Conservation (phyloP, 2,797 vertebrate genomes). For the Acrocephalus scirpaceus region DNA sequence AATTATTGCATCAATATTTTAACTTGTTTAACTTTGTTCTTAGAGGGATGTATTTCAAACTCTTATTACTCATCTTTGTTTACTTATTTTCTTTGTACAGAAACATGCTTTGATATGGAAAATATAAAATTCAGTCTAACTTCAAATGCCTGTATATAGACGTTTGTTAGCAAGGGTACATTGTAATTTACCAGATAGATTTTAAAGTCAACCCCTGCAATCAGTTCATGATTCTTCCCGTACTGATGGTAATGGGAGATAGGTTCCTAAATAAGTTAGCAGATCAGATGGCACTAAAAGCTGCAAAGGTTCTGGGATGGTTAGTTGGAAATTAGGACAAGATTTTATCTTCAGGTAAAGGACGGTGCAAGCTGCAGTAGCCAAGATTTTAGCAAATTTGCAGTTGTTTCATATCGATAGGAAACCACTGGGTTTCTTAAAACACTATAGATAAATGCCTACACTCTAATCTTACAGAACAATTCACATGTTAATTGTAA, state of each 20-base stretch:
- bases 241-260: background rate
- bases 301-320: background rate
- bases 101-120: constrained; percentile 6
- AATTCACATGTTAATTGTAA: fast-evolving
- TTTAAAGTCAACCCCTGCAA: background rate
- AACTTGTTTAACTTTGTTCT: background rate
- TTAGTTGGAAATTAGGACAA: background rate
- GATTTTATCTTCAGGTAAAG: background rate
- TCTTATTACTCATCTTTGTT: background rate
- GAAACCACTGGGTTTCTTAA: background rate
- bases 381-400: background rate
- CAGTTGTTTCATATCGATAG: background rate
- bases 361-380: background rate
- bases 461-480: background rate
- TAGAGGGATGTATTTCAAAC: background rate
- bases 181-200: background rate
- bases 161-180: background rate
- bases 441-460: background rate
- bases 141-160: background rate
- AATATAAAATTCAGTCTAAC: background rate
- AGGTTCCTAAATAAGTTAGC: background rate
- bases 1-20: background rate
- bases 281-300: background rate
- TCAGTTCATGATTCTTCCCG: background rate
- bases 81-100: background rate